These are phyloP conservation scores for Serranus cabrilla DNA, from an alignment of 2,797 vertebrate species.

Conservation along the genomic window DNA sequence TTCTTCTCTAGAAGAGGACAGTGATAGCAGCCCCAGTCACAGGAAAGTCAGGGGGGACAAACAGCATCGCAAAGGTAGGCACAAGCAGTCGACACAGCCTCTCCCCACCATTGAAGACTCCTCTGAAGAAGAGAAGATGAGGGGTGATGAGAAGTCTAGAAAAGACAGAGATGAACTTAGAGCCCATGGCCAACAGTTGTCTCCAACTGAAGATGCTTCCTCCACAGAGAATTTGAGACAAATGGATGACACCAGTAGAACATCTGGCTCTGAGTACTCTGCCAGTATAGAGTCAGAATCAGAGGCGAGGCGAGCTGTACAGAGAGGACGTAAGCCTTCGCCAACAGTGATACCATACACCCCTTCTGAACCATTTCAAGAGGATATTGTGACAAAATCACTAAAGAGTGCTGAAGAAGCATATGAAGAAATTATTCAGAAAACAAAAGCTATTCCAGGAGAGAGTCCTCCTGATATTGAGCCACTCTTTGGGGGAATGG, in stretches of 20 bases:
- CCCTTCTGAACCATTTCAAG: constrained; percentile 82
- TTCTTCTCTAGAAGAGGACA: constrained; percentile 98
- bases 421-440: constrained; percentile 95
- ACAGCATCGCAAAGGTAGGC: constrained; percentile 93
- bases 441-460: constrained; percentile 88
- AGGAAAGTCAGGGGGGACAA: constrained; percentile 93
- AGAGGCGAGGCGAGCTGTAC: constrained; percentile 91
- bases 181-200: constrained; percentile 22
- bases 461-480: constrained; percentile 95
- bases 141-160: constrained; percentile 88
- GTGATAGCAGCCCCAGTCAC: constrained; percentile 96
- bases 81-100: constrained; percentile 91
- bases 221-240: constrained; percentile 91
- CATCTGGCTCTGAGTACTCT: constrained; percentile 93
- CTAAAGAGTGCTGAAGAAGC: constrained; percentile 94
- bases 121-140: constrained; percentile 94
- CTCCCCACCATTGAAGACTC: constrained; percentile 96
- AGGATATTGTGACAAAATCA: constrained; percentile 76
- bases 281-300: constrained; percentile 93
- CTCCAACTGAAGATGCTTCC: constrained; percentile 85
- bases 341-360: constrained; percentile 91
- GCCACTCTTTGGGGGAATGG: constrained; percentile 95
- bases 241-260: constrained; percentile 89
- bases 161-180: constrained; percentile 84
- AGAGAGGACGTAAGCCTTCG: constrained; percentile 91